A percentile compares a stretch with the other conserved stretches of the same genome.
Evolutionary conservation across 2,888 invertebrate species (phyloP).

Genomic region (Apomyelois bistriatella): DNA sequence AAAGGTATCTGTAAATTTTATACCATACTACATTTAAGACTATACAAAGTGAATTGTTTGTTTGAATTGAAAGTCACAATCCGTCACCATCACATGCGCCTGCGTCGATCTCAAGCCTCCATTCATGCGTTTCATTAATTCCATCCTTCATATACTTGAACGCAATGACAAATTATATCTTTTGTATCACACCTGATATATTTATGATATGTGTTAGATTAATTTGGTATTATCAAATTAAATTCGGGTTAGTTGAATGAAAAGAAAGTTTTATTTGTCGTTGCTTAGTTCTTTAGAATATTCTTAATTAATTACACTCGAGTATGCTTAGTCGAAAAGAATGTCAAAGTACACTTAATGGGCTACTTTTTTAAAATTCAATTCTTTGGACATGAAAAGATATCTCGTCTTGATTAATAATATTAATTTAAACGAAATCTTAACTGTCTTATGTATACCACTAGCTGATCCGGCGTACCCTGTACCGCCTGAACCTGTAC

Average conservation of each 20-base stretch:
- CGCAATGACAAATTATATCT: conserved; percentile 41
- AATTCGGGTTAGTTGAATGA: background rate
- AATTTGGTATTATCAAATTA: conserved; percentile 6
- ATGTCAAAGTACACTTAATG: background rate
- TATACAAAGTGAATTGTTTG: conserved; percentile 11
- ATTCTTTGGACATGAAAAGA: background rate
- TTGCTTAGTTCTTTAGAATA: background rate
- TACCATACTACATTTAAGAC: conserved; percentile 25
- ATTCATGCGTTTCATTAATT: conserved; percentile 48
- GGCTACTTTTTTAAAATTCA: background rate
- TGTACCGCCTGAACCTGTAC: no score
- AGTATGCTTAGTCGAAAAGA: background rate
- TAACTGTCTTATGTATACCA: no score
- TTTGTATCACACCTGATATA: conserved; percentile 5
- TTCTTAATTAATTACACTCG: background rate
- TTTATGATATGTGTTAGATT: background rate
- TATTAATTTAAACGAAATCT: no score
- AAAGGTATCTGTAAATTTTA: background rate
- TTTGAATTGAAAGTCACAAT: conserved; percentile 41
- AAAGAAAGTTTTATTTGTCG: background rate
- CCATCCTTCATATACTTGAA: conserved; percentile 40
- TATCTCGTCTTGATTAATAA: background rate
- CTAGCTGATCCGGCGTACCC: no score
- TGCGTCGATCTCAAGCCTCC: conserved; percentile 26
- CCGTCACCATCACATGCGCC: conserved; percentile 45